phyloP scores from a whole-genome alignment of 1,140 invertebrate genomes.

The Drosophila grimshawi region DNA sequence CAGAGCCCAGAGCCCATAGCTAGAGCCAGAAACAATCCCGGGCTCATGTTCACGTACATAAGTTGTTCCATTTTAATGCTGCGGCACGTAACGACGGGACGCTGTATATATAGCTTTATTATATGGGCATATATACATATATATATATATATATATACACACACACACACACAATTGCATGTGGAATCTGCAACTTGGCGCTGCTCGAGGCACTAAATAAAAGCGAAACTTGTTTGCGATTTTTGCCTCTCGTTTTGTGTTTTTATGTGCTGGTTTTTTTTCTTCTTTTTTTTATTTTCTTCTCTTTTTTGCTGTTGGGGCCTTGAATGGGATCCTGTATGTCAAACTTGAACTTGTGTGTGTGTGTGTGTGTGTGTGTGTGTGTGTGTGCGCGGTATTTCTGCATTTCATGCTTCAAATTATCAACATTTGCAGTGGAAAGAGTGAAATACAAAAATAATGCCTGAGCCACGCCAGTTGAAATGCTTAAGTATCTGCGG shows the following conservation, averaged over 20 bases:
- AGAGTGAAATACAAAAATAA: slow-evolving; percentile 53
- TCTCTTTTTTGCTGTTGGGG: slow-evolving; percentile 58
- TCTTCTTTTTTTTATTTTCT: slow-evolving; percentile 10
- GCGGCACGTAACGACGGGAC: slow-evolving; percentile 68
- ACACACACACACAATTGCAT: slow-evolving; percentile 26
- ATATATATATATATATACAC: slow-evolving; percentile 44
- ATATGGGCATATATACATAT: slow-evolving; percentile 6
- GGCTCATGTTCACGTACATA: slow-evolving; percentile 32
- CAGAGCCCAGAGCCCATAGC: neutral
- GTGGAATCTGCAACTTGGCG: slow-evolving; percentile 72
- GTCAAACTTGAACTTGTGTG: slow-evolving; percentile 72
- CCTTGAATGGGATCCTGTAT: slow-evolving; percentile 81
- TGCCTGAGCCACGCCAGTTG: slow-evolving; percentile 52
- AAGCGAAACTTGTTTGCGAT: slow-evolving; percentile 79
- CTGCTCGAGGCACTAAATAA: slow-evolving; percentile 77
- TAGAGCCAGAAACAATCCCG: neutral
- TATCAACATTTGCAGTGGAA: slow-evolving; percentile 60
- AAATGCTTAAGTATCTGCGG: slow-evolving; percentile 48
- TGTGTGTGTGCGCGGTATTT: slow-evolving; percentile 46
- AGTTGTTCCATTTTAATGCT: slow-evolving; percentile 79
- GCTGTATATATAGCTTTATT: slow-evolving; percentile 20
- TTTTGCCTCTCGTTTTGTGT: slow-evolving; percentile 50
- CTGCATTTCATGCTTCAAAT: slow-evolving; percentile 69
- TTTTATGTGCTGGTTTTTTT: slow-evolving; percentile 27
- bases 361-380: slow-evolving; percentile 26